Base-by-base conservation (phyloP, 2,797 vertebrate species). In the Smutsia temminckii region DNA sequence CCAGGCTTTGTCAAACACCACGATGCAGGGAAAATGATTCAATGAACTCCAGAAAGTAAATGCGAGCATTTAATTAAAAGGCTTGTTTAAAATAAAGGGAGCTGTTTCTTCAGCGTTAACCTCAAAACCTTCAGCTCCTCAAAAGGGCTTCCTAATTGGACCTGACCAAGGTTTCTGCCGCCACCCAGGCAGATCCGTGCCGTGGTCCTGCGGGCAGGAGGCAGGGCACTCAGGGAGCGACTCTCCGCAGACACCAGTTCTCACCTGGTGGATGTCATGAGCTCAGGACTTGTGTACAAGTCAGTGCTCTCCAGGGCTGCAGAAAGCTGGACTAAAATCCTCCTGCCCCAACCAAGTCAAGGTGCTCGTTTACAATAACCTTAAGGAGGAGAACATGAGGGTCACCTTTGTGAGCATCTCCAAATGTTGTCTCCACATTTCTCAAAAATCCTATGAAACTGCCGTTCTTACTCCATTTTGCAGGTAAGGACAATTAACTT, bases 21-120 rank as follows among this genome's bases (percentile, higher is more conserved):
- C 27, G 72, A 71, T 13, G 69, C 12, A 0, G 9, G 75, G 18
- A 55, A 29, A 85, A 84, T 11, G 34, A 84, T 51, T 93, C 91
- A 40, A 37, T 40, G 92, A 91, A 91, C 89, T 91, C 80, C 2
- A 0, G 95, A 87, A 89, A 64, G 61, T 42, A 90, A 89, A 93
- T 12, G 3, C 0, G 1, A 46, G 59, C 23, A 32, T 83, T 95
- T 95, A 94, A 97, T 96, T 89, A 97, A 95, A 90, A 94, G 89
- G 72, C 32, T 86, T 49, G 5, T 42, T 17, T 42, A 53, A 57
- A 64, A 72, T 42, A 53, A 57, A 64, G 77, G 55, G 75, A 94
- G 79, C 71, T 40, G 69, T 75, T 75, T 72, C 95, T 94, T 91
- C 78, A 87, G 34, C 66, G 88, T 68, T 77, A 69, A 81, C 66